Conservation (phyloP, 92 coral and sea anemone genomes). For the Epizoanthus scotinus region DNA sequence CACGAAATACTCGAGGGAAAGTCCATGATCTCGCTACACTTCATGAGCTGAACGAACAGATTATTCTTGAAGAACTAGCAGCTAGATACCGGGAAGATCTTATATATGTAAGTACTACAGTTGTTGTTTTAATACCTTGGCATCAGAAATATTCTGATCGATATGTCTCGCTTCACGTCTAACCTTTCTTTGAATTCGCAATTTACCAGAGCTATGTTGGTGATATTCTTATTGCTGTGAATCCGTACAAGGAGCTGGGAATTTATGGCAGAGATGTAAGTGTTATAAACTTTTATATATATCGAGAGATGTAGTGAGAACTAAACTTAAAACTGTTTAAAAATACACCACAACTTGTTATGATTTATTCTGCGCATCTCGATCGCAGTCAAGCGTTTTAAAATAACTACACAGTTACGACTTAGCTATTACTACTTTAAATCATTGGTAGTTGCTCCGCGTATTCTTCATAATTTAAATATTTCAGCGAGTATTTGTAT, state of each 20-base stretch:
- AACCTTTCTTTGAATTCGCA: background rate
- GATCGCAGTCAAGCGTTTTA: no score
- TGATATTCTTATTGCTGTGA: conserved; percentile 83
- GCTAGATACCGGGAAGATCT: conserved; percentile 68
- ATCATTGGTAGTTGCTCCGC: no score
- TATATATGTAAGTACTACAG: conserved; percentile 68
- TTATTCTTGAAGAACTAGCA: conserved; percentile 74
- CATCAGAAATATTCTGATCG: conserved; percentile 6
- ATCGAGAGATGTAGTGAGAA: background rate
- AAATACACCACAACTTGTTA: background rate
- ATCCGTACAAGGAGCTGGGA: conserved; percentile 77
- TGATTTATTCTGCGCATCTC: background rate
- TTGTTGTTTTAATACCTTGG: background rate
- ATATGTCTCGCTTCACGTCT: background rate
- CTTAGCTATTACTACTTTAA: no score
- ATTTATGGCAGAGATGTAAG: conserved; percentile 80
- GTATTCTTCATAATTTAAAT: no score
- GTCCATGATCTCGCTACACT: conserved; percentile 74
- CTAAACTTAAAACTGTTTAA: background rate
- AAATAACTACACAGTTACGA: no score
- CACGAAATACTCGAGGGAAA: conserved; percentile 28
- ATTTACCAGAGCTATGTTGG: conserved; percentile 79
- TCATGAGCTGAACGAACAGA: conserved; percentile 62
- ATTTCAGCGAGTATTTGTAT: no score
- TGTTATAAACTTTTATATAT: background rate